phyloP scores from a whole-genome alignment of 2,113 vertebrate genomes.

The Myotis yumanensis region DNA sequence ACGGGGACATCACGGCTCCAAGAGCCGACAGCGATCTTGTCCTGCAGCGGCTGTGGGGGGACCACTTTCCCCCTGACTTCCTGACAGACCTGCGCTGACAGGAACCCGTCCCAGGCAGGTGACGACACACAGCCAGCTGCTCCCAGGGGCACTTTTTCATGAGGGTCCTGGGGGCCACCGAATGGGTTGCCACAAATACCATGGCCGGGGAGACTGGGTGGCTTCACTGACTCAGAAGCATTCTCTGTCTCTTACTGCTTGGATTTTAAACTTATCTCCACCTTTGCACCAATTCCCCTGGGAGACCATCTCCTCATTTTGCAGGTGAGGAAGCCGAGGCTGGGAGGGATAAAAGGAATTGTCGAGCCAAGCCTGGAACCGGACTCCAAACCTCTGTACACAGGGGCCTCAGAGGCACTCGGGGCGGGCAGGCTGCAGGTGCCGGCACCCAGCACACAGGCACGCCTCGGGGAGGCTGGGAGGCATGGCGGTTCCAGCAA shows the following conservation, averaged over 20 bases:
- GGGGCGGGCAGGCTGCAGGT: neutral
- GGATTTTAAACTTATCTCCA: neutral
- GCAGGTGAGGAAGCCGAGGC: neutral
- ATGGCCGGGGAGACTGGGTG: neutral
- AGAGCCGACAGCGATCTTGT: neutral
- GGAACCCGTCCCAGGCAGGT: neutral
- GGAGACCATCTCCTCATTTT: neutral
- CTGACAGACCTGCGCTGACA: neutral
- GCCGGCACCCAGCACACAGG: neutral
- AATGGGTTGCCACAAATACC: neutral
- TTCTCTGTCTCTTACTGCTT: neutral
- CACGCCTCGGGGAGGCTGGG: neutral
- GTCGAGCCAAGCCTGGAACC: neutral
- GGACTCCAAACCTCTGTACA: neutral
- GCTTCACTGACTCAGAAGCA: neutral
- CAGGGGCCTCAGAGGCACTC: neutral
- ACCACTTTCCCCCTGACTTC: neutral
- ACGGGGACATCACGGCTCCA: fast-evolving
- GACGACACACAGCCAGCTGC: neutral
- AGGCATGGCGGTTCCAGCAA: neutral
- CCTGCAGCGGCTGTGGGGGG: neutral
- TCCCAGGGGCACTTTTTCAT: neutral
- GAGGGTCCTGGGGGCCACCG: neutral
- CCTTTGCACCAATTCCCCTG: neutral
- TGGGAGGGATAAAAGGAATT: neutral